These are phyloP conservation scores for Clostera curtula DNA, from an alignment of 2,888 invertebrate species.

Conservation along the genomic window DNA sequence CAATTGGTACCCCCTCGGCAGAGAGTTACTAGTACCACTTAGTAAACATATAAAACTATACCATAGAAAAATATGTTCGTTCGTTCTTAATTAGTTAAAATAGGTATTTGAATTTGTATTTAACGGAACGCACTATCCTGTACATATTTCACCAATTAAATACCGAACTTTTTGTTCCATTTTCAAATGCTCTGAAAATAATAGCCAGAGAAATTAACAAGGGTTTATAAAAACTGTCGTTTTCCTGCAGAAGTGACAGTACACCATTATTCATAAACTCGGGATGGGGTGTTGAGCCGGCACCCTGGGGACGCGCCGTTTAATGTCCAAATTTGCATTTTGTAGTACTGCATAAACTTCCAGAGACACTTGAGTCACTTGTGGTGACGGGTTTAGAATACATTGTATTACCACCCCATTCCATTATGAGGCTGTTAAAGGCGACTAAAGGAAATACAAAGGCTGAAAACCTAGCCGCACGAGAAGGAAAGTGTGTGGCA, in stretches of 20 bases:
- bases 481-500: no score
- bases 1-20: no score
- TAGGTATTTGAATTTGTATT: no score
- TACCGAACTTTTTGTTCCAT: conserved; percentile 1
- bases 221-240: conserved; percentile 27
- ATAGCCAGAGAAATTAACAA: conserved; percentile 22
- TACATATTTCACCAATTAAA: no score
- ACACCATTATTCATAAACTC: conserved; percentile 57
- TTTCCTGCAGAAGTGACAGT: conserved; percentile 34
- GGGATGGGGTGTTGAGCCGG: conserved; percentile 38
- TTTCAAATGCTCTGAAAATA: conserved; percentile 11
- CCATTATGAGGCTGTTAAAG: neutral
- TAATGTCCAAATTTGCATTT: conserved; percentile 63
- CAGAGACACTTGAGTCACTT: conserved; percentile 13
- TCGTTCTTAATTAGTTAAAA: no score
- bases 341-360: conserved; percentile 28
- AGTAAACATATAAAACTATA: no score
- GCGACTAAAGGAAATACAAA: no score
- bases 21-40: no score
- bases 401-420: neutral
- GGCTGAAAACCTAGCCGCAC: no score
- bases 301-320: conserved; percentile 47
- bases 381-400: neutral
- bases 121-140: no score
- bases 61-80: no score